phyloP scores from a whole-genome alignment of 2,797 vertebrate species.

The Falco concolor region DNA sequence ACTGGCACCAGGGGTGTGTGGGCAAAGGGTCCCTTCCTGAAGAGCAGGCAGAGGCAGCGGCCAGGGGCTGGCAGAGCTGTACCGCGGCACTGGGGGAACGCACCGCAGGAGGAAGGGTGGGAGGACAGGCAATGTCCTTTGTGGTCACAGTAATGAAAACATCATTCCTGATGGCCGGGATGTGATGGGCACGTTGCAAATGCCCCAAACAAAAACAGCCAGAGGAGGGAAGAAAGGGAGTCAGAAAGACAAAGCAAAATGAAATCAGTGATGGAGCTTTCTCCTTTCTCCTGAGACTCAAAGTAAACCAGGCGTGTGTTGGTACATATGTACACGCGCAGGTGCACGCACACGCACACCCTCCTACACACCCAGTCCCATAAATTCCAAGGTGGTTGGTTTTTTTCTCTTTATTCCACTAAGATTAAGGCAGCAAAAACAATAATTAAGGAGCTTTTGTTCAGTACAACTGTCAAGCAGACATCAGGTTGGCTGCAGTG shows the following conservation, averaged over 20 bases:
- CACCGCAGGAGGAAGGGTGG: neutral
- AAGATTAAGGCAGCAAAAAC: slow-evolving; percentile 12
- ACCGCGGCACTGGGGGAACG: neutral
- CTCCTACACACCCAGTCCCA: neutral
- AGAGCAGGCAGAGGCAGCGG: neutral
- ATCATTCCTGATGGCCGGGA: neutral
- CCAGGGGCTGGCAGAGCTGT: neutral
- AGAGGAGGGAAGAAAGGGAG: neutral
- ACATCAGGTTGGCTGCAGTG: slow-evolving; percentile 59
- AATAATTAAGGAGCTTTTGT: slow-evolving; percentile 29
- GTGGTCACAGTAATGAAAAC: neutral
- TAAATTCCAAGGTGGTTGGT: neutral
- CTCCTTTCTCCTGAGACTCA: neutral
- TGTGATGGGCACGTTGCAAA: neutral
- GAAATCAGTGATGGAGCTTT: neutral
- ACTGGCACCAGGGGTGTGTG: neutral
- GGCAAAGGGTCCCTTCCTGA: neutral
- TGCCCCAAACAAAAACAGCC: neutral
- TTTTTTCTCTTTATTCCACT: neutral
- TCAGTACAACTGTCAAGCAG: slow-evolving; percentile 51
- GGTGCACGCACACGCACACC: neutral
- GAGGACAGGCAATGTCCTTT: neutral
- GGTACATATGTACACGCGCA: neutral
- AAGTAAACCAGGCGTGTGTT: rapidly evolving
- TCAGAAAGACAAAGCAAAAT: neutral